Base-by-base conservation (phyloP, 2,113 vertebrate genomes). In the Leucosticte australis region DNA sequence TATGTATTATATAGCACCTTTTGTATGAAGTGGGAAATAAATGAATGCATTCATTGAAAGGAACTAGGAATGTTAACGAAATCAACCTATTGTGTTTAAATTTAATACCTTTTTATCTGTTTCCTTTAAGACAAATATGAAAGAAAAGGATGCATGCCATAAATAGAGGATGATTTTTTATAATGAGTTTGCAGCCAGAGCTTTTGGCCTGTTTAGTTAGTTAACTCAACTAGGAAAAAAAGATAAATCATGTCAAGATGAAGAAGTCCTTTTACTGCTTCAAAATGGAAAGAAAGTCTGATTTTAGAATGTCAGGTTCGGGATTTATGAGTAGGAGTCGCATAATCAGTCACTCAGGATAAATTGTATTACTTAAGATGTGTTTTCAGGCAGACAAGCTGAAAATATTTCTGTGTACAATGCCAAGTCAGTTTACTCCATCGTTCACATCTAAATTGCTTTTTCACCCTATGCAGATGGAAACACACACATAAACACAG, bases 221-320 rank as follows among this genome's bases (percentile, higher is more conserved):
- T 37, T 90, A 69, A 41, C 62, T 96, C 47, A 89, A 85, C 52
- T 53, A 91, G 52, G 31, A 62, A 59, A 67, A 81, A 95, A 85
- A 4, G 13, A 94, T 89, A 53, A 82, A 85, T 89, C 59, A 41
- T 59, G 60, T 91, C 27, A 24, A 93, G 89, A 78, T 81, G 39
- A 60, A n/a, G n/a, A n/a, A 95, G 67, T 56, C 28, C 78, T 94
- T 95, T 88, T 57, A 93, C 60, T 95, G 74, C 75, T 86, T 95
- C 84, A 95, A 96, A 96, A 91, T 78, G 39, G 78, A 94, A 92
- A 92, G 77, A 82, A 89, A 80, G 92, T 73, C 75, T 92, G 74
- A 93, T 97, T 96, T 95, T 78, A 69, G 87, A 95, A 94, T 91
- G 87, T 90, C 83, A 81, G 6, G 24, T 59, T 89, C 63, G 76